These are phyloP conservation scores for Azemiops feae DNA, from an alignment of 2,113 vertebrate species.

Conservation along the genomic window DNA sequence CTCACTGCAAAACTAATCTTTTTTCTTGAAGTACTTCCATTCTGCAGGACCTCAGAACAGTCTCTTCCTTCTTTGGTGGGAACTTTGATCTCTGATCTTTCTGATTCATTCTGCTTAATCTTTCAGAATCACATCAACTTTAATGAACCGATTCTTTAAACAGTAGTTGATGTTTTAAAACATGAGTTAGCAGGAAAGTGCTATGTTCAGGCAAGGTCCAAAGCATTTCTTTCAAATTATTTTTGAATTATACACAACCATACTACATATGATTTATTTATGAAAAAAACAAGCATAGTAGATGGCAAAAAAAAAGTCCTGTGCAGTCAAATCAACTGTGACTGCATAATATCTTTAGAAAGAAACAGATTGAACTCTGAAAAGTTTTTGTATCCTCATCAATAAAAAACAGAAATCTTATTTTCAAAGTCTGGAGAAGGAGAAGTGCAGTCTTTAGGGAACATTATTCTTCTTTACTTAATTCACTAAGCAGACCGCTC, in stretches of 20 bases:
- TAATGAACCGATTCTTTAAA: not conserved
- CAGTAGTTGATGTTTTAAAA: not conserved
- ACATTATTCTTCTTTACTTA: not conserved
- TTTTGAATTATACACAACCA: not conserved
- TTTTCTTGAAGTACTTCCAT: not conserved
- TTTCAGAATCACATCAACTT: not conserved
- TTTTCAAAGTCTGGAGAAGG: not conserved
- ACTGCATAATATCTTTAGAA: not conserved
- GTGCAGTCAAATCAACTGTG: not conserved
- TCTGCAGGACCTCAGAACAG: not conserved
- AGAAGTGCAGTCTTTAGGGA: not conserved
- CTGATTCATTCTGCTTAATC: not conserved
- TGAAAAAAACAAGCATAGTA: not conserved
- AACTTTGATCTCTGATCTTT: not conserved
- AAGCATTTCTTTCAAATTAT: not conserved
- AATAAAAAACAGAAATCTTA: not conserved
- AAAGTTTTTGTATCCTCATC: not conserved
- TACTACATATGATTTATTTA: not conserved
- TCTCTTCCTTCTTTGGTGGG: not conserved
- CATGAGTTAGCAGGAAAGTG: not conserved
- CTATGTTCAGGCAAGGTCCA: not conserved
- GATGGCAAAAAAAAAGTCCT: not conserved
- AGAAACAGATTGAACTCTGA: not conserved
- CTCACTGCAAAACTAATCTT: not conserved
- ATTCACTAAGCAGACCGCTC: not conserved